A percentile compares a stretch with the other conserved stretches of the same genome.
phyloP scores from a whole-genome alignment of 2,113 vertebrate genomes.

The Xiphorhynchus elegans region DNA sequence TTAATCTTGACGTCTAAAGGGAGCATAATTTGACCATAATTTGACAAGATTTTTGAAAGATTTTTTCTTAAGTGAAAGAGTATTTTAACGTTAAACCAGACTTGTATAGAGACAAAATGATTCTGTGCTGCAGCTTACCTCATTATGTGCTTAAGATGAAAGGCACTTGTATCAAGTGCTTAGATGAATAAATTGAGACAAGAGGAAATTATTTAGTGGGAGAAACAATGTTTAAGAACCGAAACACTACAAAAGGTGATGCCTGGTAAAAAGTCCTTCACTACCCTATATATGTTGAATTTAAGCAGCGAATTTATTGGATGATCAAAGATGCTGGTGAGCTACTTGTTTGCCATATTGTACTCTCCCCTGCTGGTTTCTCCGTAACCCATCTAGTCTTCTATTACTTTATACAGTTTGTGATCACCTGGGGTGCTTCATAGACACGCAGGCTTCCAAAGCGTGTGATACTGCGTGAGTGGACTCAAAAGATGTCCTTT shows the following conservation, averaged over 20 bases:
- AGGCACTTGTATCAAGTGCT: slow-evolving; percentile 6
- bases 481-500: neutral
- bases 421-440: neutral
- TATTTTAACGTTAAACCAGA: neutral
- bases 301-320: neutral
- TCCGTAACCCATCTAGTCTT: neutral
- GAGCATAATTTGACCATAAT: neutral
- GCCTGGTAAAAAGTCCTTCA: neutral
- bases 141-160: slow-evolving; percentile 18
- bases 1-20: neutral
- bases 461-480: fast-evolving
- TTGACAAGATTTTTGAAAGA: neutral
- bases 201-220: neutral
- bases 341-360: neutral
- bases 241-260: neutral
- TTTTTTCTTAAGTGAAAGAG: neutral
- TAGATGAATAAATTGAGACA: neutral
- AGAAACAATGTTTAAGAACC: neutral
- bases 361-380: neutral
- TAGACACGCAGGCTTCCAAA: neutral
- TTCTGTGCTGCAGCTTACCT: neutral
- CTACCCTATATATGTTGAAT: neutral
- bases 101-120: neutral
- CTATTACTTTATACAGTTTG: neutral
- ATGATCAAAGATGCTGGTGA: neutral